A percentile compares a stretch with the other conserved stretches of the same genome.
These are phyloP conservation scores for Corbicula japonica DNA, from an alignment of 2,888 invertebrate genomes.

Conservation along the genomic window DNA sequence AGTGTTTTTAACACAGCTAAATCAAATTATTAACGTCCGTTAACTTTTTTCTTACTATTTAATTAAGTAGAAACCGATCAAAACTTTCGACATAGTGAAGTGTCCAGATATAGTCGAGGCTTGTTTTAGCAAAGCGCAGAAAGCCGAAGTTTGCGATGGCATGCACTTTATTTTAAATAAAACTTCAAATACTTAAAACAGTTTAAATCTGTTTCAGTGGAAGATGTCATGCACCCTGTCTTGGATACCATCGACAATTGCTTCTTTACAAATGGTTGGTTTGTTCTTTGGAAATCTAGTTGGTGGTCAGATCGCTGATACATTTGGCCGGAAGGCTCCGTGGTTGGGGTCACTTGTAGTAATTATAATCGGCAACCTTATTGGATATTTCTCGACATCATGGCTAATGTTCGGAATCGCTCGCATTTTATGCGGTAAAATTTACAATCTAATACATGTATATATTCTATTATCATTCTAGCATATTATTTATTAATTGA, in stretches of 20 bases:
- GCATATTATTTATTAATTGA: no score
- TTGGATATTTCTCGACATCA: slow-evolving; percentile 60
- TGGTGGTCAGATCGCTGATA: slow-evolving; percentile 71
- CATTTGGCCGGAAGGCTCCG: slow-evolving; percentile 69
- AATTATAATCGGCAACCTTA: slow-evolving; percentile 50
- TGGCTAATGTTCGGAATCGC: slow-evolving; percentile 71
- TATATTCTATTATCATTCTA: no score
- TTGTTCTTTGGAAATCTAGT: slow-evolving; percentile 67
- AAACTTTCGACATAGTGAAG: no score
- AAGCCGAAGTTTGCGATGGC: no score
- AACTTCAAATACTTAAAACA: background rate
- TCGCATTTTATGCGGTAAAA: slow-evolving; percentile 48
- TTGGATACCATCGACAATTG: slow-evolving; percentile 66
- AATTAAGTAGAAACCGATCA: no score
- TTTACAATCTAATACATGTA: no score
- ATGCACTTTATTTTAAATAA: no score
- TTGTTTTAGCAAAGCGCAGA: no score
- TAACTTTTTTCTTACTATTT: no score
- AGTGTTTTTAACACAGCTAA: no score
- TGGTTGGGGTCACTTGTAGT: slow-evolving; percentile 55
- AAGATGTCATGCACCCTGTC: slow-evolving; percentile 59
- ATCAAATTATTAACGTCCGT: no score
- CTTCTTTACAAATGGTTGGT: slow-evolving; percentile 72
- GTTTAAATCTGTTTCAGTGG: slow-evolving; percentile 56
- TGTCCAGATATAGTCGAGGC: no score